Percentiles rank a stretch among this genome's conserved stretches.
Evolutionary conservation across 92 coral and sea anemone species (phyloP).

Genomic region (Isaurus tuberculatus): DNA sequence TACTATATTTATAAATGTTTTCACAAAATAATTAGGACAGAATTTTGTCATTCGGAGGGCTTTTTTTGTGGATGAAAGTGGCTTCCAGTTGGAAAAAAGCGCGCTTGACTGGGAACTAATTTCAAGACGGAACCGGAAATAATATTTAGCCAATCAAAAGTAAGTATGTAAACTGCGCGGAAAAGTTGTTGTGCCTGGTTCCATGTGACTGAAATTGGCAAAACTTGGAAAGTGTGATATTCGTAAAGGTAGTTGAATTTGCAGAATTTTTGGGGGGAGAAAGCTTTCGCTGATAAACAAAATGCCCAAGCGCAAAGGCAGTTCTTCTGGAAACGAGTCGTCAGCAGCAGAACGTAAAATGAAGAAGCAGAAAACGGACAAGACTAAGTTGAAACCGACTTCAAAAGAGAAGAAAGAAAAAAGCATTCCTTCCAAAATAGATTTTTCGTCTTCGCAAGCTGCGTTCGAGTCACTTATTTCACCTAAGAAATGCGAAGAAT

Average conservation of each 20-base stretch:
- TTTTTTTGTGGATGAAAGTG: too few species aligned
- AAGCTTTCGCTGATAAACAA: too few species aligned
- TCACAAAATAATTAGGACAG: too few species aligned
- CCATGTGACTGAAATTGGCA: slow-evolving; percentile 22
- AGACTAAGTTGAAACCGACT: slow-evolving; percentile 71
- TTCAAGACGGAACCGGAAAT: slow-evolving; percentile 23
- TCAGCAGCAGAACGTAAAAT: slow-evolving; percentile 34
- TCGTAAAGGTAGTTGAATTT: background rate
- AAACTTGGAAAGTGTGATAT: background rate
- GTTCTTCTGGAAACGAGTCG: slow-evolving; percentile 66
- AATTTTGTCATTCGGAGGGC: too few species aligned
- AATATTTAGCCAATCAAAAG: slow-evolving; percentile 1
- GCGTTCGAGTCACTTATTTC: slow-evolving; percentile 78
- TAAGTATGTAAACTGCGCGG: slow-evolving; percentile 27
- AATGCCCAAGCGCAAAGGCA: slow-evolving; percentile 78
- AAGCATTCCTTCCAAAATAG: slow-evolving; percentile 53
- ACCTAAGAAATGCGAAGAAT: slow-evolving; percentile 67
- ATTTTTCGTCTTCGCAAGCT: slow-evolving; percentile 73
- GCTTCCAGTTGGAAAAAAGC: background rate
- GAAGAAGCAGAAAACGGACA: slow-evolving; percentile 54
- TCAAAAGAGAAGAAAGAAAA: slow-evolving; percentile 50
- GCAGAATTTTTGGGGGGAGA: background rate
- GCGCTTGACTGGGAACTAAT: background rate
- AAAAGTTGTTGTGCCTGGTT: slow-evolving; percentile 27
- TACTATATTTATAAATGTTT: too few species aligned